A percentile compares a stretch with the other conserved stretches of the same genome.
phyloP scores from a whole-genome alignment of 2,888 invertebrate genomes.

The Romanomermis culicivorax region DNA sequence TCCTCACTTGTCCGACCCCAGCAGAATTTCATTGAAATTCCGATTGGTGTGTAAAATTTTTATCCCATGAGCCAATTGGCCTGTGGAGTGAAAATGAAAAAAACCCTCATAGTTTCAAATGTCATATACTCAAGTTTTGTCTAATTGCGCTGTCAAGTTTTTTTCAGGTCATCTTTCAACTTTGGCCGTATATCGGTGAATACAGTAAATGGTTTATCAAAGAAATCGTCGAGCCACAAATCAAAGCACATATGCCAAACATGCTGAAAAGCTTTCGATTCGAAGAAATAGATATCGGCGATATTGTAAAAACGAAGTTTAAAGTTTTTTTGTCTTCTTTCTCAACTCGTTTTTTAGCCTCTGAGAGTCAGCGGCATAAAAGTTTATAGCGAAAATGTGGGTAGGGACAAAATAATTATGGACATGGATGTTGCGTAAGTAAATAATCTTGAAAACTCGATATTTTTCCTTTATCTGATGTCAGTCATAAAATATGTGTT shows the following conservation, averaged over 20 bases:
- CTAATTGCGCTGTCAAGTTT: no score
- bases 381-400: conserved; percentile 80
- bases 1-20: no score
- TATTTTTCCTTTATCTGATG: no score
- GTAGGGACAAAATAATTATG: conserved; percentile 68
- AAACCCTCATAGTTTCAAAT: no score
- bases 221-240: conserved; percentile 62
- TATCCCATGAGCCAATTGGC: no score
- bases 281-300: conserved; percentile 76
- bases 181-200: conserved; percentile 84
- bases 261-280: conserved; percentile 79
- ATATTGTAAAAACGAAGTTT: conserved; percentile 37
- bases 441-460: no score
- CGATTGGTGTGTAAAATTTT: no score
- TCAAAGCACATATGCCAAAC: conserved; percentile 47
- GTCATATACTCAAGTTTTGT: no score
- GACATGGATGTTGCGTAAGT: conserved; percentile 80
- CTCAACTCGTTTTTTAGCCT: conserved; percentile 41
- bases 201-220: conserved; percentile 61
- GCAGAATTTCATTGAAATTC: no score
- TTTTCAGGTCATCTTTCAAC: conserved; percentile 22
- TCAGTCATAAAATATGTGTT: neutral
- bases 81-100: no score
- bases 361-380: conserved; percentile 81
- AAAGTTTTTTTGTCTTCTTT: neutral